Conservation (phyloP, 1,140 invertebrate genomes). For the Cherax destructor region DNA sequence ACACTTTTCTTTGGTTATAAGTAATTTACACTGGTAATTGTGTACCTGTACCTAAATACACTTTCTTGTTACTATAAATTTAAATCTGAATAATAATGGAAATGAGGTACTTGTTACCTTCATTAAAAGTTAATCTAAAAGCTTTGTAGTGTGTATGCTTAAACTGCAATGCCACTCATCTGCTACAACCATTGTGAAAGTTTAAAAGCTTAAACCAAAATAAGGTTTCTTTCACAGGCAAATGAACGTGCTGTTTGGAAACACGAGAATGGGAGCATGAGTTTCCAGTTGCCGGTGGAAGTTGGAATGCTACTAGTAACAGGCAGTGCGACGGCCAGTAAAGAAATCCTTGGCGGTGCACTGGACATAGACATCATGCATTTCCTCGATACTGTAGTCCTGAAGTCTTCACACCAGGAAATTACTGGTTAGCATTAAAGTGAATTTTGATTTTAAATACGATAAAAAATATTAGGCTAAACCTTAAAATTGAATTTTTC, state of each 20-base stretch:
- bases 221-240: not conserved
- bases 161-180: too few species aligned
- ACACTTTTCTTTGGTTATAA: too few species aligned
- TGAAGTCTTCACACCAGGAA: conserved; percentile 27
- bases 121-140: too few species aligned
- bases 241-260: not conserved
- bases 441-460: not conserved
- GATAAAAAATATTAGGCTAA: too few species aligned
- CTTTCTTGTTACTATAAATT: too few species aligned
- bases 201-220: too few species aligned
- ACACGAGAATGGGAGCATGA: not conserved
- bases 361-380: not conserved
- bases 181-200: too few species aligned
- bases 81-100: too few species aligned
- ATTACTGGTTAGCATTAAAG: conserved; percentile 16
- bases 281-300: not conserved
- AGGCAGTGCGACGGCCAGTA: not conserved
- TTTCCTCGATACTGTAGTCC: conserved; percentile 17
- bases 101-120: too few species aligned
- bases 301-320: not conserved
- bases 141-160: too few species aligned
- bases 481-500: not conserved
- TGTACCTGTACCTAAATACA: too few species aligned
- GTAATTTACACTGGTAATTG: too few species aligned
- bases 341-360: not conserved